Evolutionary conservation across 2,888 invertebrate species (phyloP).

Genomic region (Tipula lateralis): DNA sequence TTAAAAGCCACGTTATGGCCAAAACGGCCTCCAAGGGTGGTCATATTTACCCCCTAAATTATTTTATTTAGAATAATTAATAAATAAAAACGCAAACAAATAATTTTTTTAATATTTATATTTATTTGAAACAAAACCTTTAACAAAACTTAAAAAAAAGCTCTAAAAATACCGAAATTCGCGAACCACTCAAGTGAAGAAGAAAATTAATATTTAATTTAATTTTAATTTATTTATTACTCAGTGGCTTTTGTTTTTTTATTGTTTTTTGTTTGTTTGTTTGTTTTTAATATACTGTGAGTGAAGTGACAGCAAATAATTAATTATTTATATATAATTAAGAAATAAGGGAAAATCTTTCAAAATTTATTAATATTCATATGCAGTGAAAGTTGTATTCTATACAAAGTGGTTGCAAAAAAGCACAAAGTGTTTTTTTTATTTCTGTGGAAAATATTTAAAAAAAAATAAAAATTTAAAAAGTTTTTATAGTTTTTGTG

Average conservation of each 20-base stretch:
- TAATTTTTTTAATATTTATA: slow-evolving; percentile 25
- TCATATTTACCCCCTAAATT: slow-evolving; percentile 37
- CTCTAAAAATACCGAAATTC: neutral
- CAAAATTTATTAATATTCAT: neutral
- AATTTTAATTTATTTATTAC: neutral
- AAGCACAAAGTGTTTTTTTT: too few relatives aligned
- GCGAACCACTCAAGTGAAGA: neutral
- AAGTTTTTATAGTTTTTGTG: neutral
- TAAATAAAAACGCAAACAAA: neutral
- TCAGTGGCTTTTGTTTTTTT: neutral
- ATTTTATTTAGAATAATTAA: slow-evolving; percentile 34
- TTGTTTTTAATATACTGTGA: neutral
- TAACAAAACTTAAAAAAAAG: slow-evolving; percentile 25
- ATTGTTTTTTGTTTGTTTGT: neutral
- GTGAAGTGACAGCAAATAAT: neutral
- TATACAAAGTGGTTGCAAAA: neutral
- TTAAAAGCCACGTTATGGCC: slow-evolving; percentile 39
- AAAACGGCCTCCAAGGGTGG: slow-evolving; percentile 39
- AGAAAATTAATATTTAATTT: neutral
- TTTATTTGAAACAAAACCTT: slow-evolving; percentile 9
- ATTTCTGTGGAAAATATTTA: neutral
- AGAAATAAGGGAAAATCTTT: neutral
- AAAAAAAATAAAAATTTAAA: neutral
- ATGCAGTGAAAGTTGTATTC: neutral
- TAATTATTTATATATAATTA: neutral